Evolutionary conservation across 2,113 vertebrate genomes (phyloP).

Genomic region (Campylomormyrus numenius): DNA sequence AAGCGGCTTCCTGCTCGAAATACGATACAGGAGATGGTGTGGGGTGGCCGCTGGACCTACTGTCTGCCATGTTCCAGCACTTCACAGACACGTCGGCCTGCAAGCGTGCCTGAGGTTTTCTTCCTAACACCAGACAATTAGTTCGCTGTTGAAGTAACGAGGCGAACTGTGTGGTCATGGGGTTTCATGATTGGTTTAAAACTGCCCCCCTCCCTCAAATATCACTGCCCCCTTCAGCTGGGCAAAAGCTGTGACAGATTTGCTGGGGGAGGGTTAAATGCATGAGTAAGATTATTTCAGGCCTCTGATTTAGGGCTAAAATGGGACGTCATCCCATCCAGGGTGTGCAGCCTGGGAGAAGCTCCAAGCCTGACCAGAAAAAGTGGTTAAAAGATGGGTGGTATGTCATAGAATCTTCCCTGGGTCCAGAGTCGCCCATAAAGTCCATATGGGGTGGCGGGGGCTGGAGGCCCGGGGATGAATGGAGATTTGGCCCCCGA

Average conservation of each 20-base stretch:
- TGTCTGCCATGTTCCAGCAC: neutral
- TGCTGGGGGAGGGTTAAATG: neutral
- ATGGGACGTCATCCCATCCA: neutral
- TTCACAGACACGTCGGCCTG: neutral
- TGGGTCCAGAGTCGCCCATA: neutral
- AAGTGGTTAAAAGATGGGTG: neutral
- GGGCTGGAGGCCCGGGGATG: neutral
- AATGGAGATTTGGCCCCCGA: neutral
- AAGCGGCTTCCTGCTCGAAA: neutral
- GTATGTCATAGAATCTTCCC: neutral
- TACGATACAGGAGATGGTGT: neutral
- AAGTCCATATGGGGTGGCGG: neutral
- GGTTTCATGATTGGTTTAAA: neutral
- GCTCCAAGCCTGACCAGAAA: neutral
- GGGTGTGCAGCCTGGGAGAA: neutral
- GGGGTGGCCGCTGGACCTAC: neutral
- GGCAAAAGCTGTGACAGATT: neutral
- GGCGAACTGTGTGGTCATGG: neutral
- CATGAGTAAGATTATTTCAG: neutral
- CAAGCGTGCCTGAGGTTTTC: neutral
- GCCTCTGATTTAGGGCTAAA: neutral
- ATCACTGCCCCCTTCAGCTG: neutral
- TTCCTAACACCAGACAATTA: neutral
- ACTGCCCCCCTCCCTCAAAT: neutral
- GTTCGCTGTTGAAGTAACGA: neutral